These are phyloP conservation scores for Laspeyria flexula DNA, from an alignment of 2,888 invertebrate genomes.

Conservation along the genomic window DNA sequence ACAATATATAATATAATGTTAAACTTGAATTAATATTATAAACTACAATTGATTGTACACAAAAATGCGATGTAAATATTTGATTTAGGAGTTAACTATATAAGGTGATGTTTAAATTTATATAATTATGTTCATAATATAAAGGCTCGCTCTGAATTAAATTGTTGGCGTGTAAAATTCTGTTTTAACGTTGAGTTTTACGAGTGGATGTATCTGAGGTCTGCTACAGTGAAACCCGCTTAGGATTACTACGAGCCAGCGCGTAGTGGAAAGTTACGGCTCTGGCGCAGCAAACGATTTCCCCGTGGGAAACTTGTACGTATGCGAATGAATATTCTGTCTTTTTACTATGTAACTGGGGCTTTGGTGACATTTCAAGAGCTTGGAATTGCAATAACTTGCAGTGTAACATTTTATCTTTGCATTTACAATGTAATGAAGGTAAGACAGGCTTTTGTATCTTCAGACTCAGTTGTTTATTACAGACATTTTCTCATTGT, in stretches of 20 bases:
- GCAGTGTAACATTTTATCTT: not conserved
- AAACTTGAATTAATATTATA: not conserved
- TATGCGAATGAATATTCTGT: conserved; percentile 7
- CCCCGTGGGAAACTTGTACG: conserved; percentile 15
- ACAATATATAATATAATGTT: conserved; percentile 9
- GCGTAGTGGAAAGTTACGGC: conserved; percentile 7
- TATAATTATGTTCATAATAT: not conserved
- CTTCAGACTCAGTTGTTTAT: not conserved
- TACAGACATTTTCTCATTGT: not conserved
- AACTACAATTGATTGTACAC: not conserved
- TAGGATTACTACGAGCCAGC: conserved; percentile 3
- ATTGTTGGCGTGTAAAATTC: conserved; percentile 3
- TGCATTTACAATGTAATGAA: not conserved
- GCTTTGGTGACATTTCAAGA: conserved; percentile 3
- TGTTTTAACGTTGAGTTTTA: conserved; percentile 14
- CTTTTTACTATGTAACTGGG: conserved; percentile 1
- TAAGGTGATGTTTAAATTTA: not conserved
- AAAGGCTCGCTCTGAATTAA: conserved; percentile 3
- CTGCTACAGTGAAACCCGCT: not conserved
- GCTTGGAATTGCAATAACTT: not conserved
- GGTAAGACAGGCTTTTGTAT: not conserved
- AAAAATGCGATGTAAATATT: too few relatives aligned
- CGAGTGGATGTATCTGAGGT: conserved; percentile 15
- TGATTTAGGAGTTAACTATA: too few relatives aligned
- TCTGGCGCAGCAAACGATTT: conserved; percentile 17